Conservation (phyloP, 2,113 vertebrate species). For the Setophaga kirtlandii region DNA sequence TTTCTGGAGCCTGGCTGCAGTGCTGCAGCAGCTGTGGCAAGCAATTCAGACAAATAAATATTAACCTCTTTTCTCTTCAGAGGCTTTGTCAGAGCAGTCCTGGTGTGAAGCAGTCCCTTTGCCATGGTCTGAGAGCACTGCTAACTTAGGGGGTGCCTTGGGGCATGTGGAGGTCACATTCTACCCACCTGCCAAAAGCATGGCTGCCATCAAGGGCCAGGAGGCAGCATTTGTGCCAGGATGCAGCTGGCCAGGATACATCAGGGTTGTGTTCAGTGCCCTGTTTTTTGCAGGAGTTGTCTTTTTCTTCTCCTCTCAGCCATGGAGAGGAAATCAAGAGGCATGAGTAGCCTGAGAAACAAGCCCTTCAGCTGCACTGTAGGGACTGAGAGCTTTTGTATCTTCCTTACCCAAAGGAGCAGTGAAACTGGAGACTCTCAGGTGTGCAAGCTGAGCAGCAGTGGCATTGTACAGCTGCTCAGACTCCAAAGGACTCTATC, state of each 20-base stretch:
- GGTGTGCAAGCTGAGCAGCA: not conserved
- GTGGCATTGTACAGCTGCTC: not conserved
- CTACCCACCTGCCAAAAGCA: not conserved
- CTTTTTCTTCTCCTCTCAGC: not conserved
- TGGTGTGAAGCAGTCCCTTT: not conserved
- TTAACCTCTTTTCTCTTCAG: not conserved
- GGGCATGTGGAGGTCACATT: rapidly evolving
- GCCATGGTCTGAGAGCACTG: not conserved
- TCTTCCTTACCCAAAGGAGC: not conserved
- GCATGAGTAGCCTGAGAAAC: not conserved
- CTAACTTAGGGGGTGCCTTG: not conserved
- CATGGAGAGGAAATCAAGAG: not conserved
- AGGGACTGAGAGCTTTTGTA: not conserved
- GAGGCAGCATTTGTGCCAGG: not conserved
- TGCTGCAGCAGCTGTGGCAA: not conserved
- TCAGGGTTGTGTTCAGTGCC: rapidly evolving
- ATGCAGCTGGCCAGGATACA: rapidly evolving
- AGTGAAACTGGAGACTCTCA: not conserved
- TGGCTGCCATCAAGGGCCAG: not conserved
- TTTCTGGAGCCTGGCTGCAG: not conserved
- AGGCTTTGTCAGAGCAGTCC: not conserved
- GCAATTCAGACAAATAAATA: not conserved
- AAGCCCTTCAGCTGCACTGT: not conserved
- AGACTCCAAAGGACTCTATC: not conserved
- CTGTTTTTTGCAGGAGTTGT: not conserved